A percentile compares a stretch with the other conserved stretches of the same genome.
Conservation (phyloP, 2,797 vertebrate genomes). For the Mormyrops boulengeri region DNA sequence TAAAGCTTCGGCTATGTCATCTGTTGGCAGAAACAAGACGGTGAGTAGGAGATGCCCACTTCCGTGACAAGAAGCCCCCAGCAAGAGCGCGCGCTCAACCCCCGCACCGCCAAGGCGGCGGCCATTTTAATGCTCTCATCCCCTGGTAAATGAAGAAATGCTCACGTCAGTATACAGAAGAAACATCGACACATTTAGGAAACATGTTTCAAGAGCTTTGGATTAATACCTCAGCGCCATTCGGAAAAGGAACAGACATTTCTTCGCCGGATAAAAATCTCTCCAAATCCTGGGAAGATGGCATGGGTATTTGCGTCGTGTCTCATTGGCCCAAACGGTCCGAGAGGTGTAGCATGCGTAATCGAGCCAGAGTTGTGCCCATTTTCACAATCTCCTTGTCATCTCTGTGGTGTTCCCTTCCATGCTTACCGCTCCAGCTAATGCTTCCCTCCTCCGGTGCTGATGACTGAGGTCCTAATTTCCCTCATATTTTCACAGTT, state of each 20-base stretch:
- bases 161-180: not conserved
- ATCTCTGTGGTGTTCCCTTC: not conserved
- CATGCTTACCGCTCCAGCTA: not conserved
- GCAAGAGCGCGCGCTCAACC: not conserved
- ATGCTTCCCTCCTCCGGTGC: not conserved
- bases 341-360: not conserved
- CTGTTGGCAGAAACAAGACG: not conserved
- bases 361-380: not conserved
- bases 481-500: not conserved
- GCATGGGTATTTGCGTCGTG: not conserved
- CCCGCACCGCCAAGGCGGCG: not conserved
- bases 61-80: not conserved
- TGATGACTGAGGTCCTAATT: not conserved
- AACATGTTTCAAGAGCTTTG: not conserved
- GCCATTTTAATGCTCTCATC: not conserved
- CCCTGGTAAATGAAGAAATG: not conserved
- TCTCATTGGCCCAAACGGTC: not conserved
- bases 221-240: not conserved
- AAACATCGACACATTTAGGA: not conserved
- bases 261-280: not conserved
- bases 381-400: not conserved
- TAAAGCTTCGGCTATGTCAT: not conserved
- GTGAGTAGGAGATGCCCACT: not conserved
- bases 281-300: not conserved
- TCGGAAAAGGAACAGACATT: not conserved